These are phyloP conservation scores for Elachura formosa DNA, from an alignment of 2,113 vertebrate genomes.

Conservation along the genomic window DNA sequence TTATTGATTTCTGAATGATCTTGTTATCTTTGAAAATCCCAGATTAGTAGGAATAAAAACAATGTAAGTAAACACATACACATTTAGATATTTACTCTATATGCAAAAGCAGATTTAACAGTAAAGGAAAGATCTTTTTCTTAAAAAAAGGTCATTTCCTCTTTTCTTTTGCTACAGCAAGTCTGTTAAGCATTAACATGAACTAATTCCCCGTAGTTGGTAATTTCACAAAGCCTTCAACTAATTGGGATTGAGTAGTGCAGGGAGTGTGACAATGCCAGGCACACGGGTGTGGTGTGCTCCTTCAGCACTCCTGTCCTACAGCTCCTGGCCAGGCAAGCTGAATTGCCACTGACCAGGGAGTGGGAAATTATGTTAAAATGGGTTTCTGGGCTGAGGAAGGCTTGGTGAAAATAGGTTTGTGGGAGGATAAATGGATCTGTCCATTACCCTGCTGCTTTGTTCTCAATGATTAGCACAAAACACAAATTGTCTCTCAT, in stretches of 20 bases:
- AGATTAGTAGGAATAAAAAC: not conserved
- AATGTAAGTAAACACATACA: not conserved
- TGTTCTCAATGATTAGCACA: not conserved
- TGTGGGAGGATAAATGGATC: not conserved
- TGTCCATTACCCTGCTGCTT: not conserved
- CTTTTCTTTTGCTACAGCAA: not conserved
- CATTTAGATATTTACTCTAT: not conserved
- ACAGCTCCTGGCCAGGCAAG: not conserved
- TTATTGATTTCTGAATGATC: not conserved
- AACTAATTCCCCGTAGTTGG: not conserved
- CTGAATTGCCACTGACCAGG: not conserved
- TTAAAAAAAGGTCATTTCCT: not conserved
- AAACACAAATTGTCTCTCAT: not conserved
- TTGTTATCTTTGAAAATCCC: not conserved
- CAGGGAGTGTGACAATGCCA: not conserved
- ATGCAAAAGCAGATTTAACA: not conserved
- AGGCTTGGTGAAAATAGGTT: not conserved
- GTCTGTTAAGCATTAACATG: not conserved
- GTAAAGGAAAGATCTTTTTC: not conserved
- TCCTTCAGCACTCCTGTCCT: not conserved
- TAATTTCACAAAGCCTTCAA: not conserved
- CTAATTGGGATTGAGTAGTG: fast-evolving
- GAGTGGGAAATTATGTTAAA: not conserved
- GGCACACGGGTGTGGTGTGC: fast-evolving
- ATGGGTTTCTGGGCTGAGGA: not conserved